phyloP scores from a whole-genome alignment of 2,888 invertebrate genomes.

The Odontocolon sp. region DNA sequence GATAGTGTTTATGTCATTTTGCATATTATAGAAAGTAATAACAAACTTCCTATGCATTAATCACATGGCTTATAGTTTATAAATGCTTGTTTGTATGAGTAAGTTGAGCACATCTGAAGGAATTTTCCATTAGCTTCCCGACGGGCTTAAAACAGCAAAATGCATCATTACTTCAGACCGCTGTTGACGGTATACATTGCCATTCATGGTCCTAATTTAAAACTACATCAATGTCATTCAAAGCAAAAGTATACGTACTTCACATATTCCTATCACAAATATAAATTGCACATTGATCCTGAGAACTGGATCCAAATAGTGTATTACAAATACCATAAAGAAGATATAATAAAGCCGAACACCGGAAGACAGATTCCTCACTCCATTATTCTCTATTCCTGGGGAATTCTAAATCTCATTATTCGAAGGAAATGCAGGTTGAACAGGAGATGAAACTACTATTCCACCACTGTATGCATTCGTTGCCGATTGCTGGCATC shows the following conservation, averaged over 20 bases:
- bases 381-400: conserved; percentile 17
- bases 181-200: too few species aligned
- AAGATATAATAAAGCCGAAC: neutral
- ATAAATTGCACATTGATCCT: too few species aligned
- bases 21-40: too few species aligned
- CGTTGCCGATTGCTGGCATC: conserved; percentile 14
- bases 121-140: neutral
- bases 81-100: conserved; percentile 1
- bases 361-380: conserved; percentile 27
- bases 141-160: neutral
- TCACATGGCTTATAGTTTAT: conserved; percentile 1
- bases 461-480: neutral
- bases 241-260: too few species aligned
- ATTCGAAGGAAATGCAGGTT: conserved; percentile 3
- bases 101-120: neutral
- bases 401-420: conserved; percentile 20
- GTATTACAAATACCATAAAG: too few species aligned
- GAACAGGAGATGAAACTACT: too few species aligned
- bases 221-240: too few species aligned
- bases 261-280: too few species aligned
- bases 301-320: too few species aligned
- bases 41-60: too few species aligned
- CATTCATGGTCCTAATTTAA: too few species aligned
- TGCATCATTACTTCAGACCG: neutral
- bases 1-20: too few species aligned